Evolutionary conservation across 1,140 invertebrate species (phyloP).

Genomic region (Coptotermes formosanus): DNA sequence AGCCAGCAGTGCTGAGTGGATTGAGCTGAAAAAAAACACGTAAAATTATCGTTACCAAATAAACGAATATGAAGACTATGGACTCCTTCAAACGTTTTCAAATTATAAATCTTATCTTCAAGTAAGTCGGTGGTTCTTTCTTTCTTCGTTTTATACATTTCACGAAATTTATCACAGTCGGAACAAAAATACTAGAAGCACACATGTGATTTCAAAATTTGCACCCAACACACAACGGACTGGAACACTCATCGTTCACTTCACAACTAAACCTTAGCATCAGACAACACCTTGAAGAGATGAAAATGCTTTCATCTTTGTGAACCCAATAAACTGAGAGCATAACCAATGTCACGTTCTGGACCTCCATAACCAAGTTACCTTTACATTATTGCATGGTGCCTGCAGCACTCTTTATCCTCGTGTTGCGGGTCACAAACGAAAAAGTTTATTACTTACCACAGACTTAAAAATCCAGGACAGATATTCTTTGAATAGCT

Average conservation of each 20-base stretch:
- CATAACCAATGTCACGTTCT: constrained; percentile 7
- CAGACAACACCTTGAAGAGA: not conserved
- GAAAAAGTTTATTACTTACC: constrained; percentile 6
- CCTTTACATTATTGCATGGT: not conserved
- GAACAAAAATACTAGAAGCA: not conserved
- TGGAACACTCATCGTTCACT: not conserved
- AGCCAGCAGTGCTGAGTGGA: too few relatives aligned
- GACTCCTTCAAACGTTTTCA: too few relatives aligned
- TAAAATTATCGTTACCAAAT: too few relatives aligned
- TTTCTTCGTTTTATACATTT: too few relatives aligned
- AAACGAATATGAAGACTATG: too few relatives aligned
- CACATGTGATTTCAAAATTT: not conserved
- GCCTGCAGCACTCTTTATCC: not conserved
- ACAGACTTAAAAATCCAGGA: not conserved
- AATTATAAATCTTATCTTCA: too few relatives aligned
- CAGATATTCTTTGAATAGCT: not conserved
- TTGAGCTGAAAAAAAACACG: too few relatives aligned
- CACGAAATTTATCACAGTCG: not conserved
- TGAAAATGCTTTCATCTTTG: not conserved
- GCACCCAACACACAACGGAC: not conserved
- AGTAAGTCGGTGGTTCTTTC: too few relatives aligned
- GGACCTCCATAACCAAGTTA: not conserved
- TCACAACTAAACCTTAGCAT: not conserved
- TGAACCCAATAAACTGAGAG: not conserved
- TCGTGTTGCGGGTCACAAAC: not conserved